phyloP scores from a whole-genome alignment of 2,888 invertebrate species.

The Machimus rusticus region DNA sequence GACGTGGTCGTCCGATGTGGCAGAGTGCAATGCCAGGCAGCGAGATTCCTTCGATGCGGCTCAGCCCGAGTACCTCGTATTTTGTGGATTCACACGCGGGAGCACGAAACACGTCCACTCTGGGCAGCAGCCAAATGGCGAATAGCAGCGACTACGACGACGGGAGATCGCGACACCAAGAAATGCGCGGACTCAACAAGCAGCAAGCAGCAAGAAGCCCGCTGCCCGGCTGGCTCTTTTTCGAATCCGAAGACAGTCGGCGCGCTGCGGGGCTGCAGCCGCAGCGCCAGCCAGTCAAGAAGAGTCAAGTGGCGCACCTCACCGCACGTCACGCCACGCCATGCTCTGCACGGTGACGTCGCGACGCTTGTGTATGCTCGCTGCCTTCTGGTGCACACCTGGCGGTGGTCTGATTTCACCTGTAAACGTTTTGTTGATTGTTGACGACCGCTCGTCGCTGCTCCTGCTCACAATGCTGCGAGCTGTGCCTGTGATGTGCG shows the following conservation, averaged over 20 bases:
- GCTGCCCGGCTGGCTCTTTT: background rate
- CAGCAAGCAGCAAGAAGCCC: background rate
- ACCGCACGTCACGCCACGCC: background rate
- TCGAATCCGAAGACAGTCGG: background rate
- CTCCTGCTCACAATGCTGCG: background rate
- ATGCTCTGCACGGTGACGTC: background rate
- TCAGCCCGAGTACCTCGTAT: background rate
- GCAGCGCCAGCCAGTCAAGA: background rate
- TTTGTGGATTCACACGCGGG: background rate
- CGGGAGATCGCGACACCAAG: background rate
- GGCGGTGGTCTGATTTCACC: background rate
- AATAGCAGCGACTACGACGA: background rate
- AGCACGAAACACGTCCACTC: slow-evolving; percentile 13
- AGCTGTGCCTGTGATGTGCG: background rate
- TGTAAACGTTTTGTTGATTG: background rate
- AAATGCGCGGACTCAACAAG: background rate
- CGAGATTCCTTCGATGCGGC: background rate
- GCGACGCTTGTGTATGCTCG: background rate
- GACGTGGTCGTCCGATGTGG: background rate
- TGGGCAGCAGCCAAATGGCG: slow-evolving; percentile 23
- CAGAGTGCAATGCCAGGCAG: background rate
- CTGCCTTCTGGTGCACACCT: background rate
- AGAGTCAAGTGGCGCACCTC: background rate
- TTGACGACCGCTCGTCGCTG: background rate
- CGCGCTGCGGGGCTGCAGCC: too few species aligned